Evolutionary conservation across 2,888 invertebrate genomes (phyloP), one percentile per base, ranked within the genome.

Genomic region (Augochlorella aurata): DNA sequence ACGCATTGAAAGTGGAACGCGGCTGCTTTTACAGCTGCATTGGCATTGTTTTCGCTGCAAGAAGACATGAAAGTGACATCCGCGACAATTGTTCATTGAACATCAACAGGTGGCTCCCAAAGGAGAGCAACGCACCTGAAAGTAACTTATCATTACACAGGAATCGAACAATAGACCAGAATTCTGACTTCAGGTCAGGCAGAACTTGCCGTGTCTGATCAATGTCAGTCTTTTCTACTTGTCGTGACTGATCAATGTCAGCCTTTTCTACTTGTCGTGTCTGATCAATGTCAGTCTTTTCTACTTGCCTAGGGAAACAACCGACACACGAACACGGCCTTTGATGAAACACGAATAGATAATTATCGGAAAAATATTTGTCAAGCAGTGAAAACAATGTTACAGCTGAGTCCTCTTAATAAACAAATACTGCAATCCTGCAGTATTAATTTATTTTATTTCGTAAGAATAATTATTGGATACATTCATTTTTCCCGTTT

Each of bases 71-170:
- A 66, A 74, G 69, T 74, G 70, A 77, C 71, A 70, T 81, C 63
- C 50, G 61, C 45, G 80, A 69, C 72, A 50, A 80, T 85, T 77
- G 78, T 82, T 82, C 77, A n/a, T 14, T 63, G 80, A 81, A 72
- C 72, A 73, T 84, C 86, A 86, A 86, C 86, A 86, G 86, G 86
- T 86, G 85, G 81, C 68, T 81, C 85, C 54, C 83, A 50, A 29
- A 81, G 79, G 83, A 74, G 66, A 50, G 29, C 38, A 21, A 69
- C 61, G 69, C 68, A 63, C 72, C 24, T 70, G 70, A 77, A 76
- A 72, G 69, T 72, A 63, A 82, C 77, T 79, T 81, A 77, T 66
- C 71, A 70, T 81, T 79, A 75, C 77, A 67, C 74, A 70, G 70
- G 50, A 74, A 72, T 54, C 47, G 82, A 82, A 82, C 80, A 82